These are phyloP conservation scores for Mythimna lalbum DNA, from an alignment of 2,888 invertebrate species.

Conservation along the genomic window DNA sequence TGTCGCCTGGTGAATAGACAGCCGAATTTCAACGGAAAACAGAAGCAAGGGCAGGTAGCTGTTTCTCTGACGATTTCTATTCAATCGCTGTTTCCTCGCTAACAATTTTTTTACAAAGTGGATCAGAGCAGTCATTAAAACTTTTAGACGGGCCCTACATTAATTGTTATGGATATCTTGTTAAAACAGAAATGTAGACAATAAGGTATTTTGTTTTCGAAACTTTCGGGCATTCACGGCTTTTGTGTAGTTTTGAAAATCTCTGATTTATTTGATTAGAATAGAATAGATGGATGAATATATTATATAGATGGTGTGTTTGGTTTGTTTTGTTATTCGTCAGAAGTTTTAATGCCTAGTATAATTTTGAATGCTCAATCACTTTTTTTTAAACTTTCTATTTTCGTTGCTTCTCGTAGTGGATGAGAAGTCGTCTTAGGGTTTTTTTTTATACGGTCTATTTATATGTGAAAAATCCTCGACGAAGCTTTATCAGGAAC, in stretches of 20 bases:
- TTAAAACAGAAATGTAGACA: constrained; percentile 73
- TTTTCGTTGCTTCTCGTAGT: not conserved
- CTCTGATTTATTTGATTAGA: constrained; percentile 30
- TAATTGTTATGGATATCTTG: constrained; percentile 85
- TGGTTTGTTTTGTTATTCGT: constrained; percentile 11
- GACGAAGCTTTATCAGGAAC: no score
- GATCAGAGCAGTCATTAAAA: constrained; percentile 83
- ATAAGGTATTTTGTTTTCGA: constrained; percentile 60
- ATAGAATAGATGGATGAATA: no score
- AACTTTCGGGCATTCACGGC: constrained; percentile 50
- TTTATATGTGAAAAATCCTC: no score
- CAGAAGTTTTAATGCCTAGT: not conserved
- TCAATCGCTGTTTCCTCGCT: constrained; percentile 74
- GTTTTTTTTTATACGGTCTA: no score
- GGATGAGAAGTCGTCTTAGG: no score
- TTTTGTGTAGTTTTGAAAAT: constrained; percentile 15
- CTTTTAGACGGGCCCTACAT: constrained; percentile 82
- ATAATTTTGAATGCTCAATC: no score
- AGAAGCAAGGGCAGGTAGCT: constrained; percentile 56
- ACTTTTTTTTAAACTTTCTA: not conserved
- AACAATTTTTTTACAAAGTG: constrained; percentile 71
- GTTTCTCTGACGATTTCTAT: constrained; percentile 74
- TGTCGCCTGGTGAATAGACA: constrained; percentile 16
- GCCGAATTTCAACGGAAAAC: constrained; percentile 20
- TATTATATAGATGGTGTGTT: not conserved